phyloP scores from a whole-genome alignment of 2,113 vertebrate species.

The Halcyon malimbica region DNA sequence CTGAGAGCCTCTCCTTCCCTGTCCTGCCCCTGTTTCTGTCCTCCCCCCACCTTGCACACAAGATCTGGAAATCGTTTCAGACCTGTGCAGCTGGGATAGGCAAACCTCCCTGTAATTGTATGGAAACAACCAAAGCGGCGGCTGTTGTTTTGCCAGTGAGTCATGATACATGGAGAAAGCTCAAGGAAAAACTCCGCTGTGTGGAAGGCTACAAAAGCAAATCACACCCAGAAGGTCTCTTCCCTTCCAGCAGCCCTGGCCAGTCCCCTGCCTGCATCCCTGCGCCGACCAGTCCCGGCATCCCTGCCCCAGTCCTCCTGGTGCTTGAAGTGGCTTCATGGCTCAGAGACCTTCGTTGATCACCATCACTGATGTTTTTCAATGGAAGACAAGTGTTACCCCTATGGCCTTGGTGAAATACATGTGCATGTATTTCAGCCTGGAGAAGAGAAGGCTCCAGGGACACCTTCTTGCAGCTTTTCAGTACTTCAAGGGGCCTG shows the following conservation, averaged over 20 bases:
- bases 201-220: constrained; percentile 32
- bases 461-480: background rate
- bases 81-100: constrained; percentile 8
- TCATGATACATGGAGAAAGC: constrained; percentile 50
- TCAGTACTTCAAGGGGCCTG: background rate
- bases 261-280: background rate
- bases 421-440: background rate
- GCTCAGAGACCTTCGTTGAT: background rate
- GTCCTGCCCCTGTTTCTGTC: background rate
- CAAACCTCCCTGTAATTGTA: constrained; percentile 41
- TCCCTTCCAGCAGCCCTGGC: background rate
- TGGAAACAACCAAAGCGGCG: constrained; percentile 41
- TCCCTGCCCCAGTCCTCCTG: background rate
- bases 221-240: background rate
- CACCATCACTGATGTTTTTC: background rate
- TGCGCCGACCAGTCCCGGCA: background rate
- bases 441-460: background rate
- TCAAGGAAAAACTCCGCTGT: constrained; percentile 34
- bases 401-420: background rate
- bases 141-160: constrained; percentile 58
- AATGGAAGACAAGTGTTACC: background rate
- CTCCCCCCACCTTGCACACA: constrained; percentile 11
- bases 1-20: constrained; percentile 11
- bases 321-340: accelerated
- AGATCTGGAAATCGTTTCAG: constrained; percentile 61